phyloP scores from a whole-genome alignment of 1,140 invertebrate genomes.

The Scaptomyza graminum region DNA sequence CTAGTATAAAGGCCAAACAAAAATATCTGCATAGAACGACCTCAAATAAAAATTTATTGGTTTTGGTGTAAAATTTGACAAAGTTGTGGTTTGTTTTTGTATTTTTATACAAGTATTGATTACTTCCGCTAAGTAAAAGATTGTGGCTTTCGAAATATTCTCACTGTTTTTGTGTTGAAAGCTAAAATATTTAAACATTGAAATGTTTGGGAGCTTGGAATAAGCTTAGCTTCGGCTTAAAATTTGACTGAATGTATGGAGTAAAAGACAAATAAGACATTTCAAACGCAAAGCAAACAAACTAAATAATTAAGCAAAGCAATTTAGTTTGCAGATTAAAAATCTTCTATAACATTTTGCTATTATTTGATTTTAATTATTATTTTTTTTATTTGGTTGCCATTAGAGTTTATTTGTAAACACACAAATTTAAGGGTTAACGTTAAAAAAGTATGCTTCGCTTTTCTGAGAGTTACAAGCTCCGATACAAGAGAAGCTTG shows the following conservation, averaged over 20 bases:
- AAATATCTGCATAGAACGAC: constrained; percentile 16
- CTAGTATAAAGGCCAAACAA: background rate
- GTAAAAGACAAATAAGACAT: background rate
- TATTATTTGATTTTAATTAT: background rate
- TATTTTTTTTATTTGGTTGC: background rate
- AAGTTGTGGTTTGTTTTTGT: background rate
- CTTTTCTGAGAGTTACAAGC: too few species aligned
- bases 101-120: background rate
- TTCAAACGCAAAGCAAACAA: background rate
- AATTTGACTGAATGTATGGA: background rate
- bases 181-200: background rate
- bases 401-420: too few species aligned
- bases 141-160: background rate
- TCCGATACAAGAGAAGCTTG: too few species aligned
- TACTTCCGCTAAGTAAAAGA: background rate
- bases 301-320: background rate
- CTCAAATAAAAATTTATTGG: constrained; percentile 46
- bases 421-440: too few species aligned
- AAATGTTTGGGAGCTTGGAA: background rate
- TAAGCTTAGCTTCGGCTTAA: background rate
- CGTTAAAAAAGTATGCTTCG: too few species aligned
- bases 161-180: too few species aligned
- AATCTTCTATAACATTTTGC: background rate
- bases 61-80: constrained; percentile 38
- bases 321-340: background rate